A percentile compares a stretch with the other conserved stretches of the same genome.
Evolutionary conservation across 1,140 invertebrate species (phyloP).

Genomic region (Eriocheir sinensis): DNA sequence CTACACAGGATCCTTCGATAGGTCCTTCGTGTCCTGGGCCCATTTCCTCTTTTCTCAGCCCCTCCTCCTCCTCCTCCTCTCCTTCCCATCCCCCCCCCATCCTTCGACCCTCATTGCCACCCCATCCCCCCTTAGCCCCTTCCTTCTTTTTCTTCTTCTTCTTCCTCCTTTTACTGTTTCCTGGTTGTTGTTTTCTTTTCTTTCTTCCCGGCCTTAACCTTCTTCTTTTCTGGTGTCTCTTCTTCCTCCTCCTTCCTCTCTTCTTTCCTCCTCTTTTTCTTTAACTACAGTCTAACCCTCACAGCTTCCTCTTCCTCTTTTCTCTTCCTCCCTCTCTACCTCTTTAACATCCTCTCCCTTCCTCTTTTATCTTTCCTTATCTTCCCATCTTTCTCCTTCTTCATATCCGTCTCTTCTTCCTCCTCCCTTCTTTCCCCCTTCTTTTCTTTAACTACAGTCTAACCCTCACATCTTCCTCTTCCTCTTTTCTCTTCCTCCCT

Average conservation of each 20-base stretch:
- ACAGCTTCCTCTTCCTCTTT: neutral
- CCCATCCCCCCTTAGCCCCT: neutral
- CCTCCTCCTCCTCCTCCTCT: neutral
- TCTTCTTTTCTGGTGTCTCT: too few species aligned
- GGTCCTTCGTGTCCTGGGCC: neutral
- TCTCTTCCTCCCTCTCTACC: neutral
- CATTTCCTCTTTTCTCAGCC: neutral
- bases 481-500: too few species aligned
- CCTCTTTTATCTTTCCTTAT: neutral
- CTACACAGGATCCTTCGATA: neutral
- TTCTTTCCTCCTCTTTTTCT: neutral
- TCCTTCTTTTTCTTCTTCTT: neutral
- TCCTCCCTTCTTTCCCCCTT: too few species aligned
- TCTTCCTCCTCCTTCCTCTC: neutral
- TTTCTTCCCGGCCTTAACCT: neutral
- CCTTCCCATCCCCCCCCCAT: neutral
- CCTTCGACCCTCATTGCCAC: neutral
- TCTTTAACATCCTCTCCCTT: neutral
- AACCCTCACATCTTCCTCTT: neutral
- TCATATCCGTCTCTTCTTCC: too few species aligned
- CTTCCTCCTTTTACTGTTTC: too few species aligned
- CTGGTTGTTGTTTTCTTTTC: too few species aligned
- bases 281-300: too few species aligned
- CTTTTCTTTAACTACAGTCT: too few species aligned
- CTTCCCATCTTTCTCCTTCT: neutral